Percentiles rank a stretch among this genome's conserved stretches.
phyloP scores from a whole-genome alignment of 2,888 invertebrate species.

The Polyommatus icarus region DNA sequence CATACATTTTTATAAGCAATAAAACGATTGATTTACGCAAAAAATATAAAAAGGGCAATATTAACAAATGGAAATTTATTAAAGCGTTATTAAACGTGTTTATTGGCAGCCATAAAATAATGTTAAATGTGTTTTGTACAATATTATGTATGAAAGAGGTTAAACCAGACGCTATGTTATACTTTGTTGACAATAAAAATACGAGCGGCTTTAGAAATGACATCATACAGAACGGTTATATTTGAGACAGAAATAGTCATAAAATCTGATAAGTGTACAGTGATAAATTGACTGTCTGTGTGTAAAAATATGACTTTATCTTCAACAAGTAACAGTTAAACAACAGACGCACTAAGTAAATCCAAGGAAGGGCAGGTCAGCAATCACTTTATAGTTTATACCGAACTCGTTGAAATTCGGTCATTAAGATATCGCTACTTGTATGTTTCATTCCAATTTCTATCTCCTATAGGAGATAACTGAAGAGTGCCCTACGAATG shows the following conservation, averaged over 20 bases:
- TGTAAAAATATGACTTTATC: too few relatives aligned
- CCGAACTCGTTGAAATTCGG: too few relatives aligned
- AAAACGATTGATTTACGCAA: neutral
- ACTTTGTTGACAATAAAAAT: slow-evolving; percentile 3
- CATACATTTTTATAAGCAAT: slow-evolving; percentile 2
- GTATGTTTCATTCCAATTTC: too few relatives aligned
- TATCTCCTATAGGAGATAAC: too few relatives aligned
- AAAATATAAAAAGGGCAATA: neutral
- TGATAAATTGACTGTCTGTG: too few relatives aligned
- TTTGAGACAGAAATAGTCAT: slow-evolving; percentile 1
- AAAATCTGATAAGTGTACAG: neutral
- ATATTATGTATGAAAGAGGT: neutral
- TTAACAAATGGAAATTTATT: neutral
- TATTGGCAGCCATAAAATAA: neutral
- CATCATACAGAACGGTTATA: slow-evolving; percentile 20
- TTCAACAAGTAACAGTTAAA: too few relatives aligned
- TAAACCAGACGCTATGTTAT: neutral
- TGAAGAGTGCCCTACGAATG: too few relatives aligned
- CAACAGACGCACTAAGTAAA: too few relatives aligned
- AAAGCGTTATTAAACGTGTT: neutral
- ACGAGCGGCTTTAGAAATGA: slow-evolving; percentile 14
- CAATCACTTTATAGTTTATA: too few relatives aligned
- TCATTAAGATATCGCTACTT: too few relatives aligned
- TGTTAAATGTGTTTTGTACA: neutral
- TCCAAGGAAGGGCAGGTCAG: too few relatives aligned